Evolutionary conservation across 2,888 invertebrate species (phyloP).

Genomic region (Pelosia muscerda): DNA sequence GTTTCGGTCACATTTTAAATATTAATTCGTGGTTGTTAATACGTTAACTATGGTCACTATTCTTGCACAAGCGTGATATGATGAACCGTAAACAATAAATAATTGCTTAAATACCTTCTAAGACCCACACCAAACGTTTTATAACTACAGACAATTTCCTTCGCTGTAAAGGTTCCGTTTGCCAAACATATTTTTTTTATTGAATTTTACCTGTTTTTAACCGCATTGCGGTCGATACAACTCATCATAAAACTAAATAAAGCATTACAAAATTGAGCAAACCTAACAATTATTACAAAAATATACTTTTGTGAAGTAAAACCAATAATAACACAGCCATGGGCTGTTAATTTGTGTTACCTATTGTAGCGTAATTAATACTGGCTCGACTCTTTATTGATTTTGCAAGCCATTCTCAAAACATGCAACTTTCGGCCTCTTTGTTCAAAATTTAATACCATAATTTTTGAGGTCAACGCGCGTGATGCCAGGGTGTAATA

Average conservation of each 20-base stretch:
- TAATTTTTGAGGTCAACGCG: slow-evolving; percentile 73
- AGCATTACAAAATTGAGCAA: slow-evolving; percentile 59
- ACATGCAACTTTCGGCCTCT: slow-evolving; percentile 63
- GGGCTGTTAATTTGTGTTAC: slow-evolving; percentile 74
- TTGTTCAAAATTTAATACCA: slow-evolving; percentile 70
- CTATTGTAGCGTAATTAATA: slow-evolving; percentile 68
- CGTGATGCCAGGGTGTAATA: slow-evolving; percentile 65
- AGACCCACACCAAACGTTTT: slow-evolving; percentile 55
- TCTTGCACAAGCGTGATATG: slow-evolving; percentile 68
- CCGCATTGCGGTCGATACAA: slow-evolving; percentile 41
- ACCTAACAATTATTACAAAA: slow-evolving; percentile 56
- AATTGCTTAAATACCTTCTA: slow-evolving; percentile 60
- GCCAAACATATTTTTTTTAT: slow-evolving; percentile 30
- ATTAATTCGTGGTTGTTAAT: slow-evolving; percentile 77
- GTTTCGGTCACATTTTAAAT: slow-evolving; percentile 77
- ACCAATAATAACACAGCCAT: slow-evolving; percentile 67
- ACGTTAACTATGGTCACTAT: slow-evolving; percentile 77
- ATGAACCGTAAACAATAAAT: slow-evolving; percentile 79
- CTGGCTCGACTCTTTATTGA: slow-evolving; percentile 60
- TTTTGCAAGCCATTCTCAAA: slow-evolving; percentile 60
- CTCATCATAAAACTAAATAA: slow-evolving; percentile 52
- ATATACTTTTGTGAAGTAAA: slow-evolving; percentile 64
- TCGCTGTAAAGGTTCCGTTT: slow-evolving; percentile 40
- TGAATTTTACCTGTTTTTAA: slow-evolving; percentile 15
- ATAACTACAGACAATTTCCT: slow-evolving; percentile 45